Base-by-base conservation (phyloP, 2,888 invertebrate species). In the Leucophora obtusa region DNA sequence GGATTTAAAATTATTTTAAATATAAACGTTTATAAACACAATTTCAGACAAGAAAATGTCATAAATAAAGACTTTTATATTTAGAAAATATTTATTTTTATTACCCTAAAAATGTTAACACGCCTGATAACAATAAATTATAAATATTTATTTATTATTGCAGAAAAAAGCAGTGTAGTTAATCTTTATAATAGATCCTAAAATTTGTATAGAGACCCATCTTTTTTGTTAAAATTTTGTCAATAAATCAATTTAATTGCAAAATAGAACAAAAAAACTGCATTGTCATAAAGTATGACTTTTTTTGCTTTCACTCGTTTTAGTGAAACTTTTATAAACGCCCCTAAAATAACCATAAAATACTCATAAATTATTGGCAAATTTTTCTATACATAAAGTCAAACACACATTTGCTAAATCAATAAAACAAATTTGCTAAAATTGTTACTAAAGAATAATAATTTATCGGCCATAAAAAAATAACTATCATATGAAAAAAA, bases 1-100 rank as follows among this genome's bases (percentile, higher is more conserved):
- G 80, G 80, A 73, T 81, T 81, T 60, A 51, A 14, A 33, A 65
- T 71, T 24, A 18, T 54, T 47, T 38, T 8, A 53, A 47, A 60
- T 14, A 17, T 59, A 24, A 53, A 2, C 2, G 9, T 56, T 43
- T 18, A 18, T 43, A 10, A 14, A 18, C 21, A 3, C 47, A 62
- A n/a, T 62, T 8, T 28, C 2, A 17, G 47, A 11, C 17, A n/a
- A 54, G 10, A 15, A 56, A 24, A 38, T 28, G 51, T 38, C 47
- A 72, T 80, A 75, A 75, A 75, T 75, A 68, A 62, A 66, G 62
- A 68, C 51, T 71, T 79, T 66, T 56, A 17, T 35, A 62, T 50
- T 10, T 3, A 15, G 11, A 17, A 14, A 21, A 54, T 15, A 56
- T 24, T 33, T 18, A 51, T 38, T 53, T 53, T 68, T 60, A 53